Evolutionary conservation across 2,888 invertebrate genomes (phyloP).

Genomic region (Phlogophora meticulosa): DNA sequence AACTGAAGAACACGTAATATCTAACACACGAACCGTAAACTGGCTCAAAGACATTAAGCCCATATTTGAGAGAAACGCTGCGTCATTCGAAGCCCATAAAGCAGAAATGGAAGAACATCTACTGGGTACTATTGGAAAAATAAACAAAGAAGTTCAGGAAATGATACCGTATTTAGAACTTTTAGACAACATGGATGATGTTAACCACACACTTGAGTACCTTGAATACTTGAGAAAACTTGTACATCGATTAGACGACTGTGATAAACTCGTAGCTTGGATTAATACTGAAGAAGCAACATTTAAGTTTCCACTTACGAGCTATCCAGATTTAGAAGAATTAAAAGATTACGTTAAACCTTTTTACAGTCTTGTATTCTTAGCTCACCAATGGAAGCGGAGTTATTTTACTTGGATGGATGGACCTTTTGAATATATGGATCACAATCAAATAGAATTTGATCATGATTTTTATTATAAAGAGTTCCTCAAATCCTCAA

Average conservation of each 20-base stretch:
- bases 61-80: conserved; percentile 95
- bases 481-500: conserved; percentile 95
- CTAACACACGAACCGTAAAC: conserved; percentile 95
- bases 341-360: conserved; percentile 94
- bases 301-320: conserved; percentile 95
- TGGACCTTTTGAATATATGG: conserved; percentile 97
- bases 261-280: conserved; percentile 95
- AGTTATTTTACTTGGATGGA: conserved; percentile 97
- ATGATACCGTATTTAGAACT: conserved; percentile 94
- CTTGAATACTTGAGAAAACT: conserved; percentile 94
- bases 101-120: conserved; percentile 96
- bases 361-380: conserved; percentile 93
- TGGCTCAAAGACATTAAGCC: conserved; percentile 96
- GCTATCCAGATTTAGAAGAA: conserved; percentile 95
- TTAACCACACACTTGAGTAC: conserved; percentile 94
- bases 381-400: conserved; percentile 93
- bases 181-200: conserved; percentile 96
- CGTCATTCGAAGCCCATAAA: conserved; percentile 95
- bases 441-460: conserved; percentile 94
- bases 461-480: conserved; percentile 95
- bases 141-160: conserved; percentile 93
- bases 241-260: conserved; percentile 93
- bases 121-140: conserved; percentile 92
- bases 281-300: conserved; percentile 97
- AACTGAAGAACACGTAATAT: conserved; percentile 93